Evolutionary conservation across 2,113 vertebrate genomes (phyloP).

Genomic region (Fulmarus glacialis): DNA sequence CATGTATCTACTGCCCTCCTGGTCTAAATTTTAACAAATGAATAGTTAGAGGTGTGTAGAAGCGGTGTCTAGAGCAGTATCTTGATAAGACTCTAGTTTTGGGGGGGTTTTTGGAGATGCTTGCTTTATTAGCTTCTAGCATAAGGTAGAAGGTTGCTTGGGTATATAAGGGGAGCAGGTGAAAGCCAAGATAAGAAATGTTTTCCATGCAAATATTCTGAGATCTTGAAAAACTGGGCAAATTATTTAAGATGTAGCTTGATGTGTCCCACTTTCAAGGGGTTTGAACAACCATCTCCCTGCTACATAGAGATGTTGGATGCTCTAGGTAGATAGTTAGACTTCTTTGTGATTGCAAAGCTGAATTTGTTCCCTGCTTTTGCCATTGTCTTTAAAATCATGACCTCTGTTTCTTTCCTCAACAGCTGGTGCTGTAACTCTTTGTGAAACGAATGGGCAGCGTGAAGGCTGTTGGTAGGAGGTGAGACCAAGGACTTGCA

Average conservation of each 20-base stretch:
- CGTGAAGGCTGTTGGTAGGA: neutral
- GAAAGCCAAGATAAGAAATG: neutral
- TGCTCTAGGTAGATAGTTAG: neutral
- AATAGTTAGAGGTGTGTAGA: neutral
- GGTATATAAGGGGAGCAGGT: neutral
- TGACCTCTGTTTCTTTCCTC: neutral
- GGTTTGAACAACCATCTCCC: neutral
- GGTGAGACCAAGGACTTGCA: neutral
- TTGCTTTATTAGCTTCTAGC: neutral
- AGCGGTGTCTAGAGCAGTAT: neutral
- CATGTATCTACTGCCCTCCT: neutral
- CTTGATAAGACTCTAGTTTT: fast-evolving
- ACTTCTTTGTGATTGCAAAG: neutral
- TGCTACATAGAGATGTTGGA: neutral
- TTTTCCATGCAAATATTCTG: neutral
- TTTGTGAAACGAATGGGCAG: neutral
- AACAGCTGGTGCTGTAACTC: neutral
- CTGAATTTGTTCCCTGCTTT: neutral
- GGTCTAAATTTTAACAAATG: neutral
- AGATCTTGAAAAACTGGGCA: neutral
- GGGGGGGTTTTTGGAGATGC: neutral
- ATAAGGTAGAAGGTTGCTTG: neutral
- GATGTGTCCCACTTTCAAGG: neutral
- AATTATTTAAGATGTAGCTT: no score
- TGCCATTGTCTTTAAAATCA: neutral